Percentiles rank a stretch among this genome's conserved stretches.
Conservation (phyloP, 2,113 vertebrate genomes). For the Glaucidium brasilianum region DNA sequence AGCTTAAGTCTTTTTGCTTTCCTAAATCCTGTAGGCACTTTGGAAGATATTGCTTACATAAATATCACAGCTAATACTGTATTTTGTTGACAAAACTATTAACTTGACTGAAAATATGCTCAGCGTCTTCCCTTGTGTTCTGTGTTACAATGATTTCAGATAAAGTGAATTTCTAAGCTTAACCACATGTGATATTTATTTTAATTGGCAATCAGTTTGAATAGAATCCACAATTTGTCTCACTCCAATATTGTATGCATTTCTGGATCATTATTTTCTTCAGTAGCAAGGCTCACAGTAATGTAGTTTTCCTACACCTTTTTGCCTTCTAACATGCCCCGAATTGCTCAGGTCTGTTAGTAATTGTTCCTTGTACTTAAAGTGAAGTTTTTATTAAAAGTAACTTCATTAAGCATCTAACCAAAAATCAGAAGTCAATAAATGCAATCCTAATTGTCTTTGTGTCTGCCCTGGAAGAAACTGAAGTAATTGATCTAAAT, state of each 20-base stretch:
- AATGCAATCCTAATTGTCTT: not conserved
- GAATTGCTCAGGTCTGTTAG: not conserved
- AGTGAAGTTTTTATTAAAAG: not conserved
- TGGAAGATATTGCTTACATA: not conserved
- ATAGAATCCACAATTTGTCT: not conserved
- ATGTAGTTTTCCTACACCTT: not conserved
- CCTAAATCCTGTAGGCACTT: not conserved
- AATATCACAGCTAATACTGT: not conserved
- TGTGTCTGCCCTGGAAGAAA: not conserved
- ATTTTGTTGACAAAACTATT: constrained; percentile 28
- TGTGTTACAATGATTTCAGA: not conserved
- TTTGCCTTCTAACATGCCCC: not conserved
- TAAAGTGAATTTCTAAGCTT: not conserved
- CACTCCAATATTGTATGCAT: not conserved
- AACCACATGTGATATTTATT: not conserved
- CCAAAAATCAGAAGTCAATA: not conserved
- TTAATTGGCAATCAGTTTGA: constrained; percentile 15
- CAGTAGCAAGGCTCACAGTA: not conserved
- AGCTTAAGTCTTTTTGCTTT: not conserved
- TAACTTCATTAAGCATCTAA: not conserved
- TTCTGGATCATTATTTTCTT: not conserved
- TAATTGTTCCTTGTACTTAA: not conserved
- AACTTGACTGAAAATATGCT: not conserved
- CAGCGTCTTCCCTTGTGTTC: not conserved
- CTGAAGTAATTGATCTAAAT: not conserved